Conservation (phyloP, 2,888 invertebrate genomes). For the Euplagia quadripunctaria region DNA sequence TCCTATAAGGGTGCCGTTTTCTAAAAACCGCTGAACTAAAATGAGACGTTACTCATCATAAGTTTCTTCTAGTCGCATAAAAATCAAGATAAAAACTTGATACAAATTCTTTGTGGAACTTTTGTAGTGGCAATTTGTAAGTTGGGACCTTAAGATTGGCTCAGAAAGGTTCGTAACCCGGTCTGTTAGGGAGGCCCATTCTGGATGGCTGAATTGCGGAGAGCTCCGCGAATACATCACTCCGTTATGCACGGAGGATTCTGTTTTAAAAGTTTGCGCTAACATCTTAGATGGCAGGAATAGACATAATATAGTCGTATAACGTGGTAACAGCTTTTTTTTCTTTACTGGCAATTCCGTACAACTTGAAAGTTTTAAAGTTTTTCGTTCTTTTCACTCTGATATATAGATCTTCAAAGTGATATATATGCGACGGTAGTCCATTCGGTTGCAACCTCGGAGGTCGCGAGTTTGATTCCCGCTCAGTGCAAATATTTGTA, state of each 20-base stretch:
- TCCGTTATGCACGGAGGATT: slow-evolving; percentile 26
- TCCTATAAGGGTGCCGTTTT: too few relatives aligned
- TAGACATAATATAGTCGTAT: neutral
- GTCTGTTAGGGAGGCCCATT: slow-evolving; percentile 22
- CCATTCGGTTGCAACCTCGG: too few relatives aligned
- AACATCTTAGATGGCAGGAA: slow-evolving; percentile 12
- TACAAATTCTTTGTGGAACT: slow-evolving; percentile 16
- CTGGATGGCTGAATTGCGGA: slow-evolving; percentile 13
- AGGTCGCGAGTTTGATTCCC: too few relatives aligned
- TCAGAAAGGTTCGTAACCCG: slow-evolving; percentile 21
- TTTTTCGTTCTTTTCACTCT: too few relatives aligned
- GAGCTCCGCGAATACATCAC: slow-evolving; percentile 31
- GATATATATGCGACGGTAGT: too few relatives aligned
- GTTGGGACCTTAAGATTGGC: slow-evolving; percentile 28
- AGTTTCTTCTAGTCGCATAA: neutral
- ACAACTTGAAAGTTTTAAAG: too few relatives aligned
- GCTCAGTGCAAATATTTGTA: too few relatives aligned
- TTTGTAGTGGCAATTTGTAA: slow-evolving; percentile 23
- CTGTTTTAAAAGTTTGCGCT: slow-evolving; percentile 27
- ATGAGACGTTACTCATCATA: neutral
- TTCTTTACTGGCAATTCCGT: too few relatives aligned
- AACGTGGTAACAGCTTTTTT: too few relatives aligned
- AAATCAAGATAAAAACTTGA: slow-evolving; percentile 1
- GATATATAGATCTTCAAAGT: too few relatives aligned
- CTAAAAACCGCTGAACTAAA: too few relatives aligned